phyloP scores from a whole-genome alignment of 1,140 invertebrate genomes.

The Polypedilum vanderplanki region DNA sequence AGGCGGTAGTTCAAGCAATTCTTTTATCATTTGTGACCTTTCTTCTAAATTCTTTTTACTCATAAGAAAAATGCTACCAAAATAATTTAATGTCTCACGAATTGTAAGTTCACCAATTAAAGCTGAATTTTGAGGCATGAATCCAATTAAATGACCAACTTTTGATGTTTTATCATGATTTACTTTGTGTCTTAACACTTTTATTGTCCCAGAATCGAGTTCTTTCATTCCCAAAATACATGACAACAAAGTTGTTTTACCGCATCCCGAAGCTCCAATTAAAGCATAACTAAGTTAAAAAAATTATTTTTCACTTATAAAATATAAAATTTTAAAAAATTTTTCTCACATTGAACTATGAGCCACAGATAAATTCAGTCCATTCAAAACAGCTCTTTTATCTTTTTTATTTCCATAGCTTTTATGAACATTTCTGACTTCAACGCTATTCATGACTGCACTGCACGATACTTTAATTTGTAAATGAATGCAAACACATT shows the following conservation, averaged over 20 bases:
- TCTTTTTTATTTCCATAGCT: slow-evolving; percentile 47
- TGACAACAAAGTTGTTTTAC: slow-evolving; percentile 77
- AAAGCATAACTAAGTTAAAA: slow-evolving; percentile 66
- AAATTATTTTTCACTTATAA: not conserved
- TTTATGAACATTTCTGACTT: slow-evolving; percentile 50
- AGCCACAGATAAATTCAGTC: slow-evolving; percentile 52
- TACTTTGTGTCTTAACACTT: slow-evolving; percentile 61
- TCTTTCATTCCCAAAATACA: slow-evolving; percentile 73
- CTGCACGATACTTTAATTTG: too few relatives aligned
- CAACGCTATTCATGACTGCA: slow-evolving; percentile 43
- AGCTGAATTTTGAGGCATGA: slow-evolving; percentile 66
- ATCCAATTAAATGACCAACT: slow-evolving; percentile 55
- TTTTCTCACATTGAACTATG: slow-evolving; percentile 50
- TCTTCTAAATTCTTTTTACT: slow-evolving; percentile 54
- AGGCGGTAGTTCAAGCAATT: slow-evolving; percentile 65
- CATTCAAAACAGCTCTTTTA: slow-evolving; percentile 46
- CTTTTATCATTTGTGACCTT: slow-evolving; percentile 62
- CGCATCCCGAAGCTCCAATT: slow-evolving; percentile 76
- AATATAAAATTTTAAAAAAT: too few relatives aligned
- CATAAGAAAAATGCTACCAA: slow-evolving; percentile 74
- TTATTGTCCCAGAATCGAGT: slow-evolving; percentile 67
- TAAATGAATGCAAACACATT: too few relatives aligned
- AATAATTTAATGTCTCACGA: slow-evolving; percentile 72
- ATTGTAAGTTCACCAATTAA: slow-evolving; percentile 77
- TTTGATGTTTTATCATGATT: slow-evolving; percentile 60